Percentiles rank a stretch among this genome's conserved stretches.
Conservation (phyloP, 1,140 invertebrate genomes). For the Philotrypesis tridentata region DNA sequence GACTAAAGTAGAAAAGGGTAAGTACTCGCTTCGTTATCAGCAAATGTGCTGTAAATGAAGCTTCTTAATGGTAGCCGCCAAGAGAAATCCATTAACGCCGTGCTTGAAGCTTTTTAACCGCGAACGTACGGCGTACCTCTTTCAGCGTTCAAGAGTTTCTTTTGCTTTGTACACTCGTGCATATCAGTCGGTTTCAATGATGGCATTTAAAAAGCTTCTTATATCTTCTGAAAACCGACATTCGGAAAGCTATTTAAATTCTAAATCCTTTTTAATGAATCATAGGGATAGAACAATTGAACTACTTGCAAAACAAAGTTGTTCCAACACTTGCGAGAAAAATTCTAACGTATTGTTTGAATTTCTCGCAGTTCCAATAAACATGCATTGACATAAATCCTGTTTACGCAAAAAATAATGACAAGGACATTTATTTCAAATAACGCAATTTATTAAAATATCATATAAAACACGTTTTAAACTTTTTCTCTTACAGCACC, state of each 20-base stretch:
- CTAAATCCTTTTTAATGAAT: too few relatives aligned
- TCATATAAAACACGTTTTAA: constrained; percentile 30
- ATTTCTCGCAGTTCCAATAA: too few relatives aligned
- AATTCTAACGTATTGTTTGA: too few relatives aligned
- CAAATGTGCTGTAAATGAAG: neutral
- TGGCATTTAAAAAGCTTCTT: too few relatives aligned
- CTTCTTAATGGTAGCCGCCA: neutral
- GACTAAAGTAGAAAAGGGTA: neutral
- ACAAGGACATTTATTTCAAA: constrained; percentile 10
- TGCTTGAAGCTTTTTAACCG: neutral
- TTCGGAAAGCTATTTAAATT: too few relatives aligned
- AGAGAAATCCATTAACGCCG: constrained; percentile 13
- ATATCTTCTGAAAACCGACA: too few relatives aligned
- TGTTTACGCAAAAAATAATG: neutral
- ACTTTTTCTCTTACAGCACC: constrained; percentile 43
- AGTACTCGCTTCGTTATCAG: neutral
- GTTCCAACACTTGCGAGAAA: too few relatives aligned
- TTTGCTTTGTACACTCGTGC: neutral
- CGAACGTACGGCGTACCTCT: neutral
- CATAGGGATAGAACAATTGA: too few relatives aligned
- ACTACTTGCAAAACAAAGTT: too few relatives aligned
- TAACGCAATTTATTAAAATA: constrained; percentile 45
- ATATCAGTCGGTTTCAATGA: too few relatives aligned
- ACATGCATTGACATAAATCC: too few relatives aligned
- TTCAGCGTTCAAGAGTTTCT: neutral